Evolutionary conservation across 2,113 vertebrate genomes (phyloP), one percentile per base, ranked within the genome.

Genomic region (Grus americana): DNA sequence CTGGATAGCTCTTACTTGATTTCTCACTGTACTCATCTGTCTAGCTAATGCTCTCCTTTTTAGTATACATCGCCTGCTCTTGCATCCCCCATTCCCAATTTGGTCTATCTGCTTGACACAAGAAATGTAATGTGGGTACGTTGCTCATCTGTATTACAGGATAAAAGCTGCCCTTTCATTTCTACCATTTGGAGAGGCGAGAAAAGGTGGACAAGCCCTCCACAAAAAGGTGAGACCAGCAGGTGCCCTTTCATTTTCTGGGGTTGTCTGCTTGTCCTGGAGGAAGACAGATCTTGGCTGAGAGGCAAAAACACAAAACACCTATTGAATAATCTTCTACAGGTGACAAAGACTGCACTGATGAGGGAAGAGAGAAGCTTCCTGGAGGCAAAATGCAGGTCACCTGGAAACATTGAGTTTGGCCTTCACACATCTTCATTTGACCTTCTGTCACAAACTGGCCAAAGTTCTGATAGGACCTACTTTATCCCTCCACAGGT

Each of bases 281-380:
- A 91, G 78, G 66, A 91, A 95, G 78, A 90, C 65, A 29, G 32
- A 79, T 93, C 68, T 94, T 79, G 49, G 40, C 66, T 85, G 54
- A 73, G 50, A 90, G 73, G 81, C 36, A 81, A 91, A 88, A 78
- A 0, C 57, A 86, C 46, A 54, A 63, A 79, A 42, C 18, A 82
- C 32, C 14, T 62, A 54, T 27, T 79, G 79, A 85, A 58, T 81
- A 71, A 93, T 89, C 49, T 75, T 76, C 83, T 79, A 29, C 63
- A 81, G 83, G 82, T 92, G 79, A 67, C 57, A 91, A 81, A 89
- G 47, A 52, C 62, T 87, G 72, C 57, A 81, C 38, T 49, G 61
- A 63, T 66, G 62, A 91, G 29, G 36, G 58, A 52, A 67, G 79
- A 78, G 38, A 73, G 61, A 73, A 72, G 40, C 20, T 91, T 90